These are phyloP conservation scores for Hycleus cichorii DNA, from an alignment of 1,140 invertebrate species.

Conservation along the genomic window DNA sequence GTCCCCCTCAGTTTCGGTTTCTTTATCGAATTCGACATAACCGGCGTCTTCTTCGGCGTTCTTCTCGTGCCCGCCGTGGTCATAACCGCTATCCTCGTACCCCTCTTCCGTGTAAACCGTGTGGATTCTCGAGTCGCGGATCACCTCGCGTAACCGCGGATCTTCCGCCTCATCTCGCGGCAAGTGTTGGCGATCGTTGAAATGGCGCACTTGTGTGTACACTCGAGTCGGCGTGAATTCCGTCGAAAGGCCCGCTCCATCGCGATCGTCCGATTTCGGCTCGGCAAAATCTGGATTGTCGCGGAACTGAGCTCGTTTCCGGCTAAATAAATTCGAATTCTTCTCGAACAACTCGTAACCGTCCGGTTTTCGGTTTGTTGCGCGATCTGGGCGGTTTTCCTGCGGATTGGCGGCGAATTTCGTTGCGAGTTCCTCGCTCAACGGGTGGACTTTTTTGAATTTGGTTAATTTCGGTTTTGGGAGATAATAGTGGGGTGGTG, in stretches of 20 bases:
- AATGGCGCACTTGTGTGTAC: constrained; percentile 60
- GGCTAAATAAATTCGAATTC: constrained; percentile 24
- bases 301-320: constrained; percentile 19
- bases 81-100: constrained; percentile 68
- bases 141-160: constrained; percentile 53
- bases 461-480: constrained; percentile 7
- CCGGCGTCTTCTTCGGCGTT: constrained; percentile 50
- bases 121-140: constrained; percentile 62
- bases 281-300: neutral
- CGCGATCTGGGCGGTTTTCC: constrained; percentile 15
- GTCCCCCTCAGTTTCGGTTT: constrained; percentile 11
- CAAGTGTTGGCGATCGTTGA: constrained; percentile 51
- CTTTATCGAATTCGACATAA: constrained; percentile 27
- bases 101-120: constrained; percentile 71
- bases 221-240: constrained; percentile 60
- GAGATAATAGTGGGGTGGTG: neutral
- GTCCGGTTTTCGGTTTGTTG: constrained; percentile 24
- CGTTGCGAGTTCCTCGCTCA: neutral
- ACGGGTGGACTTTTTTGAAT: constrained; percentile 4
- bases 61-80: constrained; percentile 64
- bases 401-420: constrained; percentile 31
- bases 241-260: constrained; percentile 30
- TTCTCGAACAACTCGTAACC: constrained; percentile 32
- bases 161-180: constrained; percentile 50
- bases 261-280: neutral